Conservation (phyloP, 92 coral and sea anemone genomes). For the Siderastrea siderea region DNA sequence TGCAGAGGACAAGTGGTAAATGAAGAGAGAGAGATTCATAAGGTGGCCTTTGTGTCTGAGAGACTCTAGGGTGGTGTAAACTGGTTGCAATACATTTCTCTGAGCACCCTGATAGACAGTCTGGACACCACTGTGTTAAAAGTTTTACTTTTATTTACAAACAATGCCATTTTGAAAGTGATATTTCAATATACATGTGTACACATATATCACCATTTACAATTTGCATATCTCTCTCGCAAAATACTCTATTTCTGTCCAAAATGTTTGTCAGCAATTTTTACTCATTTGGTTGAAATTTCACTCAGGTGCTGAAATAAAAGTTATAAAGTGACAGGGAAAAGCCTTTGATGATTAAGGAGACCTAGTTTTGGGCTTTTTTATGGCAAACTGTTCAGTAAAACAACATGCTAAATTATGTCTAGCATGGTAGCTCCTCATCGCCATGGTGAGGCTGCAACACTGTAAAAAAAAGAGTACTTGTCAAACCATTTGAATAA, state of each 20-base stretch:
- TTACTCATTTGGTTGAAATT: background rate
- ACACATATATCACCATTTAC: constrained; percentile 21
- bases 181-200: background rate
- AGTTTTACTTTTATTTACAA: constrained; percentile 19
- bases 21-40: too few relatives aligned
- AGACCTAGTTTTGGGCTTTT: background rate
- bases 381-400: background rate
- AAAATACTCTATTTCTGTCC: background rate
- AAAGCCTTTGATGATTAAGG: background rate
- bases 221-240: background rate
- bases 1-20: too few relatives aligned
- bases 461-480: background rate
- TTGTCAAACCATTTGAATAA: background rate
- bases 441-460: constrained; percentile 52
- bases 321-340: background rate
- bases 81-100: too few relatives aligned
- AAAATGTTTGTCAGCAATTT: background rate
- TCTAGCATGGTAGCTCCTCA: background rate
- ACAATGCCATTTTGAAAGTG: background rate
- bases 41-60: too few relatives aligned
- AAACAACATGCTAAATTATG: background rate
- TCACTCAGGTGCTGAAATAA: constrained; percentile 11
- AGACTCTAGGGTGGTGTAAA: too few relatives aligned
- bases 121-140: background rate
- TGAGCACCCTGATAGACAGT: background rate